phyloP scores from a whole-genome alignment of 2,888 invertebrate species.

The Platerodrilus igneus region DNA sequence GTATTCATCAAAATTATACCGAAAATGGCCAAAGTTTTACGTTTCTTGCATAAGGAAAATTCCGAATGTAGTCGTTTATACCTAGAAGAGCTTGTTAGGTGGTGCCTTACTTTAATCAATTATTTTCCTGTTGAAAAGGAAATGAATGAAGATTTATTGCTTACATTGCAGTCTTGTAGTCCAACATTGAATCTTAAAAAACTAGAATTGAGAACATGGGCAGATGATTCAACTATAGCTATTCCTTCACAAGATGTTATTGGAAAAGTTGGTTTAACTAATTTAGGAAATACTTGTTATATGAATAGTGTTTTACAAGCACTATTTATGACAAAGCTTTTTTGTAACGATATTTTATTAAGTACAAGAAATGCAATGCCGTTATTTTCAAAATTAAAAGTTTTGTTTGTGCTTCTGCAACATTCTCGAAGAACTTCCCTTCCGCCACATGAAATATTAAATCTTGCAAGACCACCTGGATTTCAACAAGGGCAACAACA shows the following conservation, averaged over 20 bases:
- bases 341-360: slow-evolving; percentile 63
- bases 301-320: slow-evolving; percentile 87
- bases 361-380: slow-evolving; percentile 54
- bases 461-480: slow-evolving; percentile 69
- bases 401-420: slow-evolving; percentile 68
- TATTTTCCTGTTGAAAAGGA: slow-evolving; percentile 48
- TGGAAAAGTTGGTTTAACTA: slow-evolving; percentile 69
- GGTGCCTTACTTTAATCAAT: slow-evolving; percentile 52
- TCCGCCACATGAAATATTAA: slow-evolving; percentile 67
- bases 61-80: slow-evolving; percentile 47
- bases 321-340: slow-evolving; percentile 74
- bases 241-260: slow-evolving; percentile 36
- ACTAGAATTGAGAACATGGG: slow-evolving; percentile 45
- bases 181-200: slow-evolving; percentile 36
- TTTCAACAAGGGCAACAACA: slow-evolving; percentile 77
- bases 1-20: slow-evolving; percentile 58
- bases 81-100: slow-evolving; percentile 59
- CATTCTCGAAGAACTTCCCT: slow-evolving; percentile 63
- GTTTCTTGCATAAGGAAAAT: slow-evolving; percentile 55
- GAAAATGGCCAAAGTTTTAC: slow-evolving; percentile 52
- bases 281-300: slow-evolving; percentile 85
- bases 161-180: slow-evolving; percentile 39
- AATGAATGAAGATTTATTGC: slow-evolving; percentile 41
- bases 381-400: slow-evolving; percentile 60
- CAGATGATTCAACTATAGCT: slow-evolving; percentile 33